These are phyloP conservation scores for Cheiracanthium punctorium DNA, from an alignment of 2,888 invertebrate genomes.

Conservation along the genomic window DNA sequence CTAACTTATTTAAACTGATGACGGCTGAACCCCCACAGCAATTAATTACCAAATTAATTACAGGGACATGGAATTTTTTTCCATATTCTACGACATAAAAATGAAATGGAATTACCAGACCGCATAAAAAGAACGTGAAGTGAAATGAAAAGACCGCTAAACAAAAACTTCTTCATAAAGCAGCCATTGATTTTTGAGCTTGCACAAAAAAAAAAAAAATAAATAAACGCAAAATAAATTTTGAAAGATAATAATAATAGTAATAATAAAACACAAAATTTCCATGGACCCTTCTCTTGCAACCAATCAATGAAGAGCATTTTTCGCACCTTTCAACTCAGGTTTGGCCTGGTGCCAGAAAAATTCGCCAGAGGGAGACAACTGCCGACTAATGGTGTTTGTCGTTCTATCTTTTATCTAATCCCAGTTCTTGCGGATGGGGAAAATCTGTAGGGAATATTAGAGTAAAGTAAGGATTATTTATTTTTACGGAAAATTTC, in stretches of 20 bases:
- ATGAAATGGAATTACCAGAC: background rate
- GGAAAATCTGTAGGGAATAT: conserved; percentile 12
- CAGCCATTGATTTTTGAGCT: conserved; percentile 9
- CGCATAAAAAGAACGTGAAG: background rate
- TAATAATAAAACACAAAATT: conserved; percentile 19
- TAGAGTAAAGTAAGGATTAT: conserved; percentile 5
- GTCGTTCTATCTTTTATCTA: conserved; percentile 15
- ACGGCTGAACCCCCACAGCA: background rate
- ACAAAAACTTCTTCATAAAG: conserved; percentile 10
- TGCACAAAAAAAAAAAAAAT: background rate
- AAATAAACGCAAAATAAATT: conserved; percentile 11
- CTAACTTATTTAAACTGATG: too few species aligned
- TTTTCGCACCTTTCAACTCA: conserved; percentile 59
- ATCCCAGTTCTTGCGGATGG: conserved; percentile 4
- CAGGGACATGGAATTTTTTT: background rate
- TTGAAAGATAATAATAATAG: conserved; percentile 20
- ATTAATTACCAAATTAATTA: conserved; percentile 8
- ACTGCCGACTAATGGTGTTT: conserved; percentile 39
- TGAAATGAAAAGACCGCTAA: background rate
- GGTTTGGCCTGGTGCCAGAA: conserved; percentile 63
- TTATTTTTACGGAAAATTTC: background rate
- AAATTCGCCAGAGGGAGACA: conserved; percentile 57
- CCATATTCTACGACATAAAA: background rate
- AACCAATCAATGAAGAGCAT: conserved; percentile 62
- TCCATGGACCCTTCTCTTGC: conserved; percentile 31